Base-by-base conservation (phyloP, 2,113 vertebrate genomes). In the Eira barbara region DNA sequence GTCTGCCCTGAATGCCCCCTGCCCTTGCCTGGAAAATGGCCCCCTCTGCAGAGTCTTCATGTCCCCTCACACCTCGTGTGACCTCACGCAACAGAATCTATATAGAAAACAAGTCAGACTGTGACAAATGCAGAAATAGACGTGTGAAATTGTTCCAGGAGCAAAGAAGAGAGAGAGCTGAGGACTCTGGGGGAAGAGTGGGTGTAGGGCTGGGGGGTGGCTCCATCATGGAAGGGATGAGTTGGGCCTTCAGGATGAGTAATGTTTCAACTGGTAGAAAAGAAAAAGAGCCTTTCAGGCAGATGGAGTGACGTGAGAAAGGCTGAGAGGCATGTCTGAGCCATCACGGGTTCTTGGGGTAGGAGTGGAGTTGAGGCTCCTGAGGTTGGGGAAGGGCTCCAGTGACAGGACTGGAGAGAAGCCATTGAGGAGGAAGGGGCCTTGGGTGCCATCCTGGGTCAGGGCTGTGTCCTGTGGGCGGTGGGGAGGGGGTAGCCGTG, bases 111-210 rank as follows among this genome's bases (percentile, higher is more conserved):
- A 92, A 91, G 82, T 63, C 86, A 97, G 91, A 20, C 93, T 57
- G 65, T 36, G 95, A 96, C 49, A 55, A 52, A 42, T 31, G 67
- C 95, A 89, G 85, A 93, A 95, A 96, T 82, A 91, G 89, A 97
- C 0, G 59, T 93, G 97, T 79, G 89, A 97, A 89, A 36, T 69
- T 59, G 20, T 91, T 91, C 69, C 3, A 13, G 91, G 81, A 82
- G 89, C 93, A 42, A 45, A 39, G 78, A 86, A 59, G 85, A 96
- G 69, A 63, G 11, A n/a, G 73, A 36, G 87, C 57, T 25, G 65
- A 59, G 79, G 97, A 27, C 83, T 96, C 25, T 13, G 55, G 74
- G 83, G 87, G 45, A 42, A 31, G 86, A 45, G 78, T 23, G 29
- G 39, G 91, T 63, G 21, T 42, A 13, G 52, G 80, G 14, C 1